A percentile compares a stretch with the other conserved stretches of the same genome.
Evolutionary conservation across 2,797 vertebrate genomes (phyloP).

Genomic region (Triplophysa yarkandensis): DNA sequence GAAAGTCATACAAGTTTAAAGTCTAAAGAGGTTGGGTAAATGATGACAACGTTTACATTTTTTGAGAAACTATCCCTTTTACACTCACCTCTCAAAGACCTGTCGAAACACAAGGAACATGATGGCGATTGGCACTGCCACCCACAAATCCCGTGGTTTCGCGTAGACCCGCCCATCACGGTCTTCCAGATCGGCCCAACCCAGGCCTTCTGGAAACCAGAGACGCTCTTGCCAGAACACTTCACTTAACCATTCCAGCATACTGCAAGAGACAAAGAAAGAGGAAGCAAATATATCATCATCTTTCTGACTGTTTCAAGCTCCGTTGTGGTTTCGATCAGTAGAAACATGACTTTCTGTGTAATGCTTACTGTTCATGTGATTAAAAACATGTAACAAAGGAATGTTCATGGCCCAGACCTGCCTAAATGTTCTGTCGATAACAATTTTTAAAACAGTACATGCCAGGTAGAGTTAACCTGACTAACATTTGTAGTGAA

Average conservation of each 20-base stretch:
- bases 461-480: neutral
- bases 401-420: neutral
- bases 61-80: no score
- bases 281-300: neutral
- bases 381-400: neutral
- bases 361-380: neutral
- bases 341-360: neutral
- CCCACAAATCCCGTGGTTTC: slow-evolving; percentile 86
- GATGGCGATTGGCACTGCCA: slow-evolving; percentile 88
- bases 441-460: neutral
- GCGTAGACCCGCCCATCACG: slow-evolving; percentile 85
- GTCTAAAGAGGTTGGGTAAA: no score
- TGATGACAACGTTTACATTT: no score
- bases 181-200: slow-evolving; percentile 92
- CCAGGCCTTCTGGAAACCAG: slow-evolving; percentile 91
- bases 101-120: slow-evolving; percentile 86
- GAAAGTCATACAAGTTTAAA: no score
- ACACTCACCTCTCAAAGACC: slow-evolving; percentile 88
- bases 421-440: neutral
- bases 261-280: slow-evolving; percentile 69
- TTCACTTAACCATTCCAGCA: slow-evolving; percentile 84
- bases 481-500: no score
- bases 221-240: slow-evolving; percentile 93
- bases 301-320: neutral
- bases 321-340: neutral